phyloP scores from a whole-genome alignment of 2,888 invertebrate genomes.

The Noctua fimbriata region DNA sequence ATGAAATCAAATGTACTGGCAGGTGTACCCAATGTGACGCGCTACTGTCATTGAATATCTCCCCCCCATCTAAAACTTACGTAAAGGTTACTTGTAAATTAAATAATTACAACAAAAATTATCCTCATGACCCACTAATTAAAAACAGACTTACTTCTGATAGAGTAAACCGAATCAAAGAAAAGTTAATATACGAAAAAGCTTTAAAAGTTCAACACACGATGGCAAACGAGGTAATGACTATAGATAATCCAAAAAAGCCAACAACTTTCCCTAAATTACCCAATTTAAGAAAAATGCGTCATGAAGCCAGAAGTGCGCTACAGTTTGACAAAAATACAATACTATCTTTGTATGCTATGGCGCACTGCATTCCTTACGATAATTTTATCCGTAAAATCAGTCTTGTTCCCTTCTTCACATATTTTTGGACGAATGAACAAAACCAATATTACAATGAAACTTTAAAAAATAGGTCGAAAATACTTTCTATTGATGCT shows the following conservation, averaged over 20 bases:
- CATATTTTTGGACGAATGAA: too few species aligned
- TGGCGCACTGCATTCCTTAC: constrained; percentile 41
- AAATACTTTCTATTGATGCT: too few species aligned
- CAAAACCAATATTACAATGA: too few species aligned
- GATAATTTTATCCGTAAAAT: constrained; percentile 35
- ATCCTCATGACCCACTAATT: constrained; percentile 30
- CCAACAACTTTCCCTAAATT: constrained; percentile 38
- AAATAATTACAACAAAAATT: constrained; percentile 34
- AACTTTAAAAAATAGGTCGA: too few species aligned
- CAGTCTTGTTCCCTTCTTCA: constrained; percentile 46
- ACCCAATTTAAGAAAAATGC: constrained; percentile 40
- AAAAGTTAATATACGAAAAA: constrained; percentile 39
- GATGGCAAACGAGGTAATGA: constrained; percentile 40
- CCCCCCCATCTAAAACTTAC: constrained; percentile 35
- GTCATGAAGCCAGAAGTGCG: constrained; percentile 45
- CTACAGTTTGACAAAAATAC: constrained; percentile 49
- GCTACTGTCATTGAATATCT: constrained; percentile 32
- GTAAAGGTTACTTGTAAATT: constrained; percentile 42
- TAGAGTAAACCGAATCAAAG: constrained; percentile 33
- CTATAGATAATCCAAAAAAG: constrained; percentile 26
- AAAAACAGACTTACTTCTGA: constrained; percentile 43
- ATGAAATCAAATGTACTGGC: constrained; percentile 43
- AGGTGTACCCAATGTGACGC: constrained; percentile 48
- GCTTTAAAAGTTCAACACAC: constrained; percentile 30
- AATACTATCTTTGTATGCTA: constrained; percentile 46